Percentiles rank a stretch among this genome's conserved stretches.
Conservation (phyloP, 2,797 vertebrate genomes). For the Saguinus oedipus region DNA sequence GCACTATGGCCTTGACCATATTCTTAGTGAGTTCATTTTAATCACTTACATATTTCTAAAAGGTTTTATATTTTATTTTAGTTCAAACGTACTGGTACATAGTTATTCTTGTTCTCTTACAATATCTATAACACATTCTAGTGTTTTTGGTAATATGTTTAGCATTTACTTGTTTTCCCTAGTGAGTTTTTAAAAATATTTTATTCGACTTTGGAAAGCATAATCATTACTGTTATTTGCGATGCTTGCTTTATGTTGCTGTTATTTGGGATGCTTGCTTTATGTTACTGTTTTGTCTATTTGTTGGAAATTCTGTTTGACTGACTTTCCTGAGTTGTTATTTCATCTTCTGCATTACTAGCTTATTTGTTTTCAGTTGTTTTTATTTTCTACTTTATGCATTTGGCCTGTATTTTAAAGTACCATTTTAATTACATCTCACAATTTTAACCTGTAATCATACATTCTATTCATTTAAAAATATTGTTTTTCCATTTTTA, state of each 20-base stretch:
- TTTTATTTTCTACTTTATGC: background rate
- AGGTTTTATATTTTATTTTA: background rate
- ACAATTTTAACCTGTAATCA: background rate
- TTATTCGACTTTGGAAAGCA: background rate
- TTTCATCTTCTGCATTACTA: conserved; percentile 4
- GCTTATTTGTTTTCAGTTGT: conserved; percentile 21
- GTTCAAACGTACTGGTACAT: background rate
- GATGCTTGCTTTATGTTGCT: background rate
- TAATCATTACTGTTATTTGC: background rate
- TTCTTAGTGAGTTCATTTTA: background rate
- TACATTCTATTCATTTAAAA: conserved; percentile 10
- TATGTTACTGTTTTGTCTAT: background rate
- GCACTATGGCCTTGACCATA: background rate
- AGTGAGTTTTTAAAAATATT: background rate
- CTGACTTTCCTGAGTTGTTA: background rate
- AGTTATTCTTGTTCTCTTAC: background rate
- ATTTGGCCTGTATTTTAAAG: background rate
- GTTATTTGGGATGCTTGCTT: background rate
- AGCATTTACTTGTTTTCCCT: background rate
- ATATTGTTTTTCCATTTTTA: background rate
- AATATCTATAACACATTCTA: background rate
- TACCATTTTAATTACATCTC: background rate
- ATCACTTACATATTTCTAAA: background rate
- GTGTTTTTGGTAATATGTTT: background rate
- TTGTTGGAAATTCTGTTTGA: background rate